Conservation (phyloP, 1,140 invertebrate genomes). For the Atopsyche davidsoni region DNA sequence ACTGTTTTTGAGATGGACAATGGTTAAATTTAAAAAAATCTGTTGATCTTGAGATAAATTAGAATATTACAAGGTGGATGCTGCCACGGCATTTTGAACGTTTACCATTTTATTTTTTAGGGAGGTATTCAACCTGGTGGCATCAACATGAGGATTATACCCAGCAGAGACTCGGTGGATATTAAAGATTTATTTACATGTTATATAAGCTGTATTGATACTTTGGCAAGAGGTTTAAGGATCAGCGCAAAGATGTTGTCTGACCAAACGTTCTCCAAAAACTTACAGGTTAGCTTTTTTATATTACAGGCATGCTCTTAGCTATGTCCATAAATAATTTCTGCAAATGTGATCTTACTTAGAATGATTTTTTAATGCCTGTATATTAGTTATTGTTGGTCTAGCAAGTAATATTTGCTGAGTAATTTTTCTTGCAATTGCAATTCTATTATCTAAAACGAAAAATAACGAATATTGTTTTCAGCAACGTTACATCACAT, state of each 20-base stretch:
- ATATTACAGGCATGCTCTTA: too few species aligned
- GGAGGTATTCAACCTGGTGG: constrained; percentile 53
- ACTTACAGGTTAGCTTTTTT: constrained; percentile 41
- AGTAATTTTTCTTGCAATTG: too few species aligned
- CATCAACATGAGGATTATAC: constrained; percentile 52
- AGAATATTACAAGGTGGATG: too few species aligned
- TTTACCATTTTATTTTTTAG: constrained; percentile 1
- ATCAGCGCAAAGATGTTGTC: constrained; percentile 48
- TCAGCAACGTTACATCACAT: constrained; percentile 51
- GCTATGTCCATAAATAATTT: too few species aligned
- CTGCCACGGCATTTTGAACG: background rate
- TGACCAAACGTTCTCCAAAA: constrained; percentile 43
- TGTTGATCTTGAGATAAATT: too few species aligned
- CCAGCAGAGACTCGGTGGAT: constrained; percentile 48
- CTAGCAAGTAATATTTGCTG: too few species aligned
- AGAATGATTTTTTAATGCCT: background rate
- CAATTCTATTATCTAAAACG: too few species aligned
- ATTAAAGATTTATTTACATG: constrained; percentile 51
- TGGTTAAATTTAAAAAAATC: background rate
- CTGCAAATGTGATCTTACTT: background rate
- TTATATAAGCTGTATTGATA: constrained; percentile 56
- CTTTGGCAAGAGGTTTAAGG: constrained; percentile 51
- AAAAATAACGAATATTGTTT: constrained; percentile 25
- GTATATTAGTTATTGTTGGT: too few species aligned
- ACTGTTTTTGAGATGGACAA: background rate